phyloP scores from a whole-genome alignment of 2,797 vertebrate species.

The Artibeus lituratus region DNA sequence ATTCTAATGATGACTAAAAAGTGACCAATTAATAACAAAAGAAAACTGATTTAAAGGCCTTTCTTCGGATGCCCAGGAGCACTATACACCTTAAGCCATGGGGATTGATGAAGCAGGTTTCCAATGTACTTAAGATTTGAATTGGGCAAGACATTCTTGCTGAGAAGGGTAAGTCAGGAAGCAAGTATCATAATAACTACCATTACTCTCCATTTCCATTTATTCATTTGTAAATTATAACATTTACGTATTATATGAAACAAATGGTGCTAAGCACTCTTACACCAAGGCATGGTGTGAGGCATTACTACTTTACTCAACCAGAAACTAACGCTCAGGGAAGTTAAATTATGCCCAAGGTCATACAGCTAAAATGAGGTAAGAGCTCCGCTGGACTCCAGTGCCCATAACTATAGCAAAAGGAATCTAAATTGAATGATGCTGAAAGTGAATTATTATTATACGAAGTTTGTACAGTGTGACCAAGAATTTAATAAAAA shows the following conservation, averaged over 20 bases:
- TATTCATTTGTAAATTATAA: constrained; percentile 22
- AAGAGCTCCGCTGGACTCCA: background rate
- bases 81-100: background rate
- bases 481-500: constrained; percentile 32
- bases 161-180: background rate
- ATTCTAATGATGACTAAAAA: background rate
- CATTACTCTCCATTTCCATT: background rate
- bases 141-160: background rate
- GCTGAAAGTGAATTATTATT: background rate
- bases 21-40: background rate
- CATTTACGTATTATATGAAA: background rate
- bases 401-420: background rate
- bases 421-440: constrained; percentile 29
- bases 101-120: background rate
- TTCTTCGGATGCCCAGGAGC: background rate
- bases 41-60: background rate
- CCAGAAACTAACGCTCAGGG: background rate
- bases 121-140: background rate
- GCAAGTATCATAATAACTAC: background rate
- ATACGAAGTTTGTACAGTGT: background rate
- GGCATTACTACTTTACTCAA: background rate
- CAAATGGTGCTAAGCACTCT: background rate
- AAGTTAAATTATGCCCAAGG: background rate
- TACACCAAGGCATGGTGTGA: background rate
- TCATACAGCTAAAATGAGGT: background rate